Evolutionary conservation across 2,113 vertebrate species (phyloP).

Genomic region (Salvelinus alpinus): DNA sequence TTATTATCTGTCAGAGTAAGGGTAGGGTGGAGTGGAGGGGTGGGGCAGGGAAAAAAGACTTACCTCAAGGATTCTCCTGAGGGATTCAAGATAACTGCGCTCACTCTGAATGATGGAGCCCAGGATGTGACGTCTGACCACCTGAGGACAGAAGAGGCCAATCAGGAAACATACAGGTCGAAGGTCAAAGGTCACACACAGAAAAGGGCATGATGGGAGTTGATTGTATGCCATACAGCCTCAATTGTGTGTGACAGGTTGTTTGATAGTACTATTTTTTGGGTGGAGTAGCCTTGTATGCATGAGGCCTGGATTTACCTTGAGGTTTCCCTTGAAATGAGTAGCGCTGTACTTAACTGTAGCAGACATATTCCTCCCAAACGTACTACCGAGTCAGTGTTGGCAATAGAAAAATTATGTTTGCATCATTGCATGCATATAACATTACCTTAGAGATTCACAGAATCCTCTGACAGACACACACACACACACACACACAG

Average conservation of each 20-base stretch:
- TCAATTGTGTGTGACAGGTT: constrained; percentile 12
- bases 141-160: constrained; percentile 72
- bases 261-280: constrained; percentile 41
- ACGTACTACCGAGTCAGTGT: background rate
- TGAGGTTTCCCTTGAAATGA: constrained; percentile 21
- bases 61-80: constrained; percentile 89
- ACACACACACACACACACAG: background rate
- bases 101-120: constrained; percentile 93
- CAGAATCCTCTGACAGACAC: background rate
- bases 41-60: constrained; percentile 18
- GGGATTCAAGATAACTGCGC: constrained; percentile 87
- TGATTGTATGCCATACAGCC: no score
- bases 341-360: background rate
- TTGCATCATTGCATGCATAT: background rate
- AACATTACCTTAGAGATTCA: background rate
- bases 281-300: constrained; percentile 30
- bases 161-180: constrained; percentile 22
- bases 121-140: constrained; percentile 90
- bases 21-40: background rate
- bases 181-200: no score
- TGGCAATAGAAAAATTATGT: background rate
- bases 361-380: background rate
- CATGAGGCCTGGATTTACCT: constrained; percentile 26
- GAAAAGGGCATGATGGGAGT: background rate
- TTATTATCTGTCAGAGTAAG: constrained; percentile 56